These are phyloP conservation scores for Hesperia comma DNA, from an alignment of 2,888 invertebrate species.

Conservation along the genomic window DNA sequence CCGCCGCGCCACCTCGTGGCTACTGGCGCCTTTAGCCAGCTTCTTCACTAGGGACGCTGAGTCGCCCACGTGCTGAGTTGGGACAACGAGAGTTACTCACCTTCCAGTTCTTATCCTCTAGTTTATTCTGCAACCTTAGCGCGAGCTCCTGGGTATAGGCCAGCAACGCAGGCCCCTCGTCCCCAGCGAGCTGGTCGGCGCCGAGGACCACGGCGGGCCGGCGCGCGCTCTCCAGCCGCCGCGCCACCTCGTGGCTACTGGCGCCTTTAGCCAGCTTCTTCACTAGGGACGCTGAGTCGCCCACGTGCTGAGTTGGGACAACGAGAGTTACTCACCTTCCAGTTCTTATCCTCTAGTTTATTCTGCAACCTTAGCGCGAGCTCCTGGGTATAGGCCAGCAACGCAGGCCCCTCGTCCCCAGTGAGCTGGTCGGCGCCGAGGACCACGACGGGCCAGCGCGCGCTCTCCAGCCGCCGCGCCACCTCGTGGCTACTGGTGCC, in stretches of 20 bases:
- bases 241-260: slow-evolving; percentile 78
- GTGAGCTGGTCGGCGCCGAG: slow-evolving; percentile 94
- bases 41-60: slow-evolving; percentile 89
- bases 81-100: slow-evolving; percentile 52
- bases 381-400: slow-evolving; percentile 89
- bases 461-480: slow-evolving; percentile 86
- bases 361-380: slow-evolving; percentile 86
- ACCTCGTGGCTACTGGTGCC: slow-evolving; percentile 85
- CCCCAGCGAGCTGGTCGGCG: slow-evolving; percentile 90
- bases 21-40: slow-evolving; percentile 88
- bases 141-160: slow-evolving; percentile 90
- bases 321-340: slow-evolving; percentile 81
- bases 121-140: slow-evolving; percentile 80
- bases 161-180: slow-evolving; percentile 91
- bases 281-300: slow-evolving; percentile 89
- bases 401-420: slow-evolving; percentile 89
- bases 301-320: slow-evolving; percentile 87
- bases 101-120: slow-evolving; percentile 81
- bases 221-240: slow-evolving; percentile 89
- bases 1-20: slow-evolving; percentile 74
- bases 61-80: slow-evolving; percentile 93
- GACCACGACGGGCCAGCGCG: slow-evolving; percentile 96
- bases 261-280: slow-evolving; percentile 89
- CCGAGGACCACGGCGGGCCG: slow-evolving; percentile 97
- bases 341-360: slow-evolving; percentile 76